phyloP scores from a whole-genome alignment of 2,797 vertebrate species.

The Acanthurus tractus region DNA sequence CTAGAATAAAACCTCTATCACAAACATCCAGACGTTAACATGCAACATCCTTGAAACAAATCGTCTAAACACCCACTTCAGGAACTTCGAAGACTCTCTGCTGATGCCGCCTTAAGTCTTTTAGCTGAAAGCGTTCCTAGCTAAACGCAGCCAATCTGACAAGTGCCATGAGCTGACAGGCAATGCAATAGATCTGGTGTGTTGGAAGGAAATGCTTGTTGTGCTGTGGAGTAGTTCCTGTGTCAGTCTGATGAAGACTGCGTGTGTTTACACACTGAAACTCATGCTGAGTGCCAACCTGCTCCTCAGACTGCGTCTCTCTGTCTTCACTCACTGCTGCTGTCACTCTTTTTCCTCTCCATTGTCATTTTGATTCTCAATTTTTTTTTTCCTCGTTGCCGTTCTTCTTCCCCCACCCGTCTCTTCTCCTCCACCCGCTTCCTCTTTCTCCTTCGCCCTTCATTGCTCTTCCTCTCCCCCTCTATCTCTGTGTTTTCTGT shows the following conservation, averaged over 20 bases:
- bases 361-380: conserved; percentile 10
- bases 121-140: conserved; percentile 7
- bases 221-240: conserved; percentile 21
- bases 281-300: conserved; percentile 38
- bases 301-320: conserved; percentile 14
- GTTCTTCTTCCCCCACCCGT: conserved; percentile 13
- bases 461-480: conserved; percentile 37
- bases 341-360: conserved; percentile 47
- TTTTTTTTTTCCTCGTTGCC: background rate
- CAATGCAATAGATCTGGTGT: conserved; percentile 11
- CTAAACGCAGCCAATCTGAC: conserved; percentile 50
- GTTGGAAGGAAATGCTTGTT: conserved; percentile 42
- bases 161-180: conserved; percentile 41
- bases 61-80: conserved; percentile 15
- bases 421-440: background rate
- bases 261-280: conserved; percentile 37
- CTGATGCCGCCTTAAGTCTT: conserved; percentile 2
- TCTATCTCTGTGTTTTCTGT: conserved; percentile 51
- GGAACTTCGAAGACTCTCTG: conserved; percentile 6
- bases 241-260: conserved; percentile 48
- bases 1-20: conserved; percentile 1
- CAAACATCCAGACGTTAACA: conserved; percentile 20
- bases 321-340: conserved; percentile 21
- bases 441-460: conserved; percentile 8
- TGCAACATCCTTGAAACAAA: conserved; percentile 17